Evolutionary conservation across 1,140 invertebrate genomes (phyloP).

Genomic region (Myzus persicae): DNA sequence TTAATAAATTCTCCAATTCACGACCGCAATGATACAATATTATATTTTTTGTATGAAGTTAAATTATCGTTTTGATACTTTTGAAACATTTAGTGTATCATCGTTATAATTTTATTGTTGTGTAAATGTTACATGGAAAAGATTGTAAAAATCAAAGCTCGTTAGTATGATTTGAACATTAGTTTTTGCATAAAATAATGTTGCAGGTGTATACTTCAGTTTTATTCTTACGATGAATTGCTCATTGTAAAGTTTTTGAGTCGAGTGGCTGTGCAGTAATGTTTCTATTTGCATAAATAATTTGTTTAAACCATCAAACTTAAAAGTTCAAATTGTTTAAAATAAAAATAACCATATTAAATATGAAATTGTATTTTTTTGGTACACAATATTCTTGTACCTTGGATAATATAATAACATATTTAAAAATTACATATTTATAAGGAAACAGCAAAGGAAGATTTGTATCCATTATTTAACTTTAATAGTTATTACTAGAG

Average conservation of each 20-base stretch:
- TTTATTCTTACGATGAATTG: slow-evolving; percentile 4
- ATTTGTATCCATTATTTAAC: background rate
- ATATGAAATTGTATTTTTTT: background rate
- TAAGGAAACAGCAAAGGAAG: background rate
- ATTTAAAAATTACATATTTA: background rate
- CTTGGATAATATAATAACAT: background rate
- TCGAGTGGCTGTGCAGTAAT: background rate
- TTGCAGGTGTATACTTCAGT: background rate
- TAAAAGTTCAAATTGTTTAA: background rate
- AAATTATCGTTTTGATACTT: background rate
- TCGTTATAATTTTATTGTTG: background rate
- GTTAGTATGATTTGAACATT: slow-evolving; percentile 15
- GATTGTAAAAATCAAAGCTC: background rate
- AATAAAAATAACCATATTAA: background rate
- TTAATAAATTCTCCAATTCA: background rate
- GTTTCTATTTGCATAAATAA: background rate
- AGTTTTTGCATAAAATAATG: background rate
- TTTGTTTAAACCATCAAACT: background rate
- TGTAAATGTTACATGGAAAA: background rate
- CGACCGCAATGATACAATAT: background rate
- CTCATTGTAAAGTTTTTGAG: background rate
- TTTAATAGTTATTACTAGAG: background rate
- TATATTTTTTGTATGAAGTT: background rate
- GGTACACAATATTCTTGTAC: background rate
- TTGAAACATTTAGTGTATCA: background rate